Percentiles rank a stretch among this genome's conserved stretches.
These are phyloP conservation scores for Ennomos fuscantarius DNA, from an alignment of 2,888 invertebrate species.

Conservation along the genomic window DNA sequence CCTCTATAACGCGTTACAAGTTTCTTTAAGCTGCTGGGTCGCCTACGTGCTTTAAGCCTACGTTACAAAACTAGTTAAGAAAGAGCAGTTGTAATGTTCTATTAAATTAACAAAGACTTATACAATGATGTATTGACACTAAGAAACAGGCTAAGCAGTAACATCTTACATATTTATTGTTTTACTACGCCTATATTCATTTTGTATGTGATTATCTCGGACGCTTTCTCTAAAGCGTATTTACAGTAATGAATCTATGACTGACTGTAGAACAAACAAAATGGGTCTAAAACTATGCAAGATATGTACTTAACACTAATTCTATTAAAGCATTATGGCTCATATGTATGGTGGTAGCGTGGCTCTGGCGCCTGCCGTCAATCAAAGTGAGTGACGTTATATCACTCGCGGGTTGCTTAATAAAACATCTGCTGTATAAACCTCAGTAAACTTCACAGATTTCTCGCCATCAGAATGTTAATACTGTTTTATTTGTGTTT, in stretches of 20 bases:
- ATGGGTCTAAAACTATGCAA: constrained; percentile 34
- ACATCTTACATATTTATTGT: constrained; percentile 37
- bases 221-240: constrained; percentile 22
- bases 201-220: constrained; percentile 28
- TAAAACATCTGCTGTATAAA: constrained; percentile 55
- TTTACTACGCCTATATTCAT: constrained; percentile 30
- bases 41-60: constrained; percentile 49
- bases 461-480: constrained; percentile 41
- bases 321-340: constrained; percentile 46
- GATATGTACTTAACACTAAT: constrained; percentile 38
- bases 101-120: constrained; percentile 32
- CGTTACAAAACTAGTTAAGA: constrained; percentile 20
- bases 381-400: constrained; percentile 66
- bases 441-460: constrained; percentile 46
- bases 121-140: constrained; percentile 28
- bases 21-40: constrained; percentile 51
- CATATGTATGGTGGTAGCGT: constrained; percentile 12
- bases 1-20: constrained; percentile 52
- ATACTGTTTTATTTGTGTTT: constrained; percentile 47
- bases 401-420: constrained; percentile 62
- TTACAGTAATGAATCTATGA: constrained; percentile 31
- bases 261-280: constrained; percentile 34
- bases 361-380: constrained; percentile 58
- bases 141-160: constrained; percentile 27
- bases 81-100: constrained; percentile 20